A percentile compares a stretch with the other conserved stretches of the same genome.
These are phyloP conservation scores for Ahaetulla prasina DNA, from an alignment of 2,113 vertebrate species.

Conservation along the genomic window DNA sequence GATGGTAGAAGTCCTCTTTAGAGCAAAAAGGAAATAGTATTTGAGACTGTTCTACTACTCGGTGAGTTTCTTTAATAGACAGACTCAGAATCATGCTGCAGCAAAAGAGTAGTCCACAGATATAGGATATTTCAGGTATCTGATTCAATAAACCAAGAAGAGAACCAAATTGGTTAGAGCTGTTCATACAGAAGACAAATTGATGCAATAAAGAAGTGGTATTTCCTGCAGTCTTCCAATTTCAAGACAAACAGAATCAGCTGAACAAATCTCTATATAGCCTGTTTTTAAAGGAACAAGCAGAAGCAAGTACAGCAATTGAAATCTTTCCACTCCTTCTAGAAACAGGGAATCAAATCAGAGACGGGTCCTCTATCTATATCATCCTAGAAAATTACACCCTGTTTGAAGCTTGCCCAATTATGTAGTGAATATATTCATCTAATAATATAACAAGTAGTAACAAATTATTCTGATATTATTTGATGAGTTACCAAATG, in stretches of 20 bases:
- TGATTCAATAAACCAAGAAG: background rate
- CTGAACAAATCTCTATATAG: background rate
- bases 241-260: conserved; percentile 9
- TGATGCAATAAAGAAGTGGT: background rate
- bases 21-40: background rate
- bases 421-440: conserved; percentile 8
- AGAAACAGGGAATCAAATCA: background rate
- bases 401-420: conserved; percentile 10
- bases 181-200: background rate
- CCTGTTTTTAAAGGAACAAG: conserved; percentile 9
- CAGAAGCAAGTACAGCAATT: background rate
- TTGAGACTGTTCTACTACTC: background rate
- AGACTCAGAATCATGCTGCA: background rate
- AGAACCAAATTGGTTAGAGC: background rate
- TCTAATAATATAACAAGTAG: conserved; percentile 14
- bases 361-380: conserved; percentile 12
- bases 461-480: background rate
- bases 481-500: background rate
- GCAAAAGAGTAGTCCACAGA: background rate
- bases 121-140: background rate
- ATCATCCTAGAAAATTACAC: background rate
- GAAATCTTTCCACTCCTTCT: background rate
- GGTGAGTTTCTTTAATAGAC: background rate
- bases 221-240: background rate
- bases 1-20: background rate